A percentile compares a stretch with the other conserved stretches of the same genome.
These are phyloP conservation scores for Galerucella nymphaeae DNA, from an alignment of 2,888 invertebrate genomes.

Conservation along the genomic window DNA sequence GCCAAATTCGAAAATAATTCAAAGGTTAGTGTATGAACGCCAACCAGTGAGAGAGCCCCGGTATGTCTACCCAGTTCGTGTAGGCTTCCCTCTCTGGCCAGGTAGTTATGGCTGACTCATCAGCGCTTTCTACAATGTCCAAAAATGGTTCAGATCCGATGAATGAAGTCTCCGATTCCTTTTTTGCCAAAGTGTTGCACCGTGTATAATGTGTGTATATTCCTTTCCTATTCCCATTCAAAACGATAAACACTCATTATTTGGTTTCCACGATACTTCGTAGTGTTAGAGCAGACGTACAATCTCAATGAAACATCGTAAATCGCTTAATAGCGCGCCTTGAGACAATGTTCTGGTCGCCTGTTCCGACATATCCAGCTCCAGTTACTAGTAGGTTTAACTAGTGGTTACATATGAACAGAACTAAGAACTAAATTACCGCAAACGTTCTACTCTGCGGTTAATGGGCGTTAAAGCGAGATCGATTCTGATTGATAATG, in stretches of 20 bases:
- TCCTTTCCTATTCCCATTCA: background rate
- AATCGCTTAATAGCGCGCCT: conserved; percentile 21
- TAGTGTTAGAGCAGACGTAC: background rate
- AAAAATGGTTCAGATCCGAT: no score
- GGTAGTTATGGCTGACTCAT: background rate
- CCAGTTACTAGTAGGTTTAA: conserved; percentile 33
- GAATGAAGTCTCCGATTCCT: no score
- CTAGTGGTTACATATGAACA: conserved; percentile 39
- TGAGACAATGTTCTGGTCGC: background rate
- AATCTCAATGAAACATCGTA: background rate
- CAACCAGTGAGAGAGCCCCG: no score
- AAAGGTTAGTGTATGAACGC: no score
- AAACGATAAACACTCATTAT: background rate
- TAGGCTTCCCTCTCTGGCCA: no score
- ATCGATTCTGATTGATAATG: conserved; percentile 39
- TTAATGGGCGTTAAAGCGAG: conserved; percentile 36
- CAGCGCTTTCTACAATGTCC: no score
- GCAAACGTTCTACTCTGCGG: conserved; percentile 35
- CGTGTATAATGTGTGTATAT: background rate
- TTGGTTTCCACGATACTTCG: background rate
- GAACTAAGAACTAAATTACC: conserved; percentile 39
- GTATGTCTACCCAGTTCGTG: no score
- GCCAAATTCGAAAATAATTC: no score
- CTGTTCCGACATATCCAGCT: conserved; percentile 12
- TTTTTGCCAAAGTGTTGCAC: no score